phyloP scores from a whole-genome alignment of 2,113 vertebrate genomes.

The Sterrhoptilus dennistouni region DNA sequence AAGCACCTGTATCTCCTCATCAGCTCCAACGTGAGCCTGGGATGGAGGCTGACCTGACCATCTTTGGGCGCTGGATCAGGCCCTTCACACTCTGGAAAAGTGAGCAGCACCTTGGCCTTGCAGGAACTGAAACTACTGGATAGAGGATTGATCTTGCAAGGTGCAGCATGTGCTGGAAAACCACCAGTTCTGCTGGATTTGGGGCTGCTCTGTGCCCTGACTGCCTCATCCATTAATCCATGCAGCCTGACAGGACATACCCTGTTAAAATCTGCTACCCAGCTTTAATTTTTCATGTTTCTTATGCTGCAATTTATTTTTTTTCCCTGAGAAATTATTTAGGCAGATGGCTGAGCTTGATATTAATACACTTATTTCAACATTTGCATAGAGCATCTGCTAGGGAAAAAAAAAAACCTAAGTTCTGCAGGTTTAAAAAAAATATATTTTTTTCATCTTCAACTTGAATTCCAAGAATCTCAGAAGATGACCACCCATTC shows the following conservation, averaged over 20 bases:
- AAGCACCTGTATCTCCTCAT: background rate
- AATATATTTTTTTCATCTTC: background rate
- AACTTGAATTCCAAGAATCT: slow-evolving; percentile 57
- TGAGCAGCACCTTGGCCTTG: background rate
- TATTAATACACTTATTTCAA: slow-evolving; percentile 65
- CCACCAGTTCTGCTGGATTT: background rate
- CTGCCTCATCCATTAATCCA: background rate
- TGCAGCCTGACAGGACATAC: background rate
- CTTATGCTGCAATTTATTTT: background rate
- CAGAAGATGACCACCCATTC: slow-evolving; percentile 19
- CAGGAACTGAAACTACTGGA: background rate
- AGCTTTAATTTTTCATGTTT: slow-evolving; percentile 11
- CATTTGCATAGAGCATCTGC: slow-evolving; percentile 67
- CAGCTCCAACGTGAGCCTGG: background rate
- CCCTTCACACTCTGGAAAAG: background rate
- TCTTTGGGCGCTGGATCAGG: background rate
- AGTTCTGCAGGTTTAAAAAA: slow-evolving; percentile 38
- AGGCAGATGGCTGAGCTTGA: slow-evolving; percentile 51
- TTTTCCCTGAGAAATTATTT: slow-evolving; percentile 44
- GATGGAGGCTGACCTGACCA: background rate
- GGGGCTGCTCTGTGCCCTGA: background rate
- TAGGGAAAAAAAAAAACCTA: background rate
- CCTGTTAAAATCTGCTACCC: background rate
- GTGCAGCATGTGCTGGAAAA: background rate
- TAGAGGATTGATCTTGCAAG: background rate